Conservation (phyloP, 2,888 invertebrate genomes). For the Macrophya alboannulata region DNA sequence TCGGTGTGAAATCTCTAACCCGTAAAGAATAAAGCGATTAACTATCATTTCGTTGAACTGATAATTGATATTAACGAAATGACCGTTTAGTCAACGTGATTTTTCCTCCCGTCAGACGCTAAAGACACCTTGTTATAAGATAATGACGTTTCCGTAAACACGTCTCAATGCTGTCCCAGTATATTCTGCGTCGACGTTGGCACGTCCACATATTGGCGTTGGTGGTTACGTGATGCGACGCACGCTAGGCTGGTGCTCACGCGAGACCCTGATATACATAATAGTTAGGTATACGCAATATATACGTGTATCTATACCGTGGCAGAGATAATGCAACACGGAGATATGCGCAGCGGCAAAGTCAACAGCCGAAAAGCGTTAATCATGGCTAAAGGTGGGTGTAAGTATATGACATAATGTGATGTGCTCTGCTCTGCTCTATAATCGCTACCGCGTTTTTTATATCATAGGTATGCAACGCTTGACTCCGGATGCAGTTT, state of each 20-base stretch:
- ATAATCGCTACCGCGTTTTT: neutral
- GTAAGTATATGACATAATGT: neutral
- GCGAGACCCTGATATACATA: slow-evolving; percentile 42
- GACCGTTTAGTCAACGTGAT: neutral
- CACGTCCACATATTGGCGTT: slow-evolving; percentile 39
- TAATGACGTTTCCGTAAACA: slow-evolving; percentile 51
- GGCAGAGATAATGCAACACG: slow-evolving; percentile 8
- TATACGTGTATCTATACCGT: neutral
- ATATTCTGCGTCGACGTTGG: slow-evolving; percentile 38
- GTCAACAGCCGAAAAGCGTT: slow-evolving; percentile 12
- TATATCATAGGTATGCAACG: neutral
- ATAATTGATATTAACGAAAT: neutral
- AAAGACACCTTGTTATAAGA: neutral
- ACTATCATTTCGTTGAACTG: neutral
- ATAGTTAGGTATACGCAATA: neutral
- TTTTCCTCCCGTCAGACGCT: neutral
- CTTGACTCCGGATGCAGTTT: neutral
- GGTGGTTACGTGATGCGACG: slow-evolving; percentile 54
- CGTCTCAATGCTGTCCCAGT: slow-evolving; percentile 34
- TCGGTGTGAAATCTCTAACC: neutral
- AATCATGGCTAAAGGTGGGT: neutral
- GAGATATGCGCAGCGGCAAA: neutral
- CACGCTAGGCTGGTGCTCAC: slow-evolving; percentile 39
- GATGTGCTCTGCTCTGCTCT: neutral
- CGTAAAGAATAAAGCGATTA: too few relatives aligned